Evolutionary conservation across 2,797 vertebrate genomes (phyloP).

Genomic region (Hylomyscus alleni): DNA sequence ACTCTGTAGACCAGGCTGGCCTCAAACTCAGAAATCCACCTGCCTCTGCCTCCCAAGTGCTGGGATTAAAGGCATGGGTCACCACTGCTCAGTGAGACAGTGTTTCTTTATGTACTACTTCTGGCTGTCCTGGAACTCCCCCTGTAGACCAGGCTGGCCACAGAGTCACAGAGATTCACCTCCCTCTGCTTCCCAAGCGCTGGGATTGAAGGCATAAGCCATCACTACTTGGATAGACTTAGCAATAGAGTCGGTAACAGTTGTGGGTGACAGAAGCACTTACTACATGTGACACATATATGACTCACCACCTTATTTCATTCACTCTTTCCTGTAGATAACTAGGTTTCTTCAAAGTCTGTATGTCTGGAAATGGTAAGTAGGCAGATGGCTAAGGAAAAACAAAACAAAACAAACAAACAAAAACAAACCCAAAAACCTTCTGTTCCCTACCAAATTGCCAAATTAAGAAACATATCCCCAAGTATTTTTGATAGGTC

Average conservation of each 20-base stretch:
- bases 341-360: neutral
- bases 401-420: neutral
- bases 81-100: too few relatives aligned
- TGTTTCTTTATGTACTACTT: too few relatives aligned
- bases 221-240: neutral
- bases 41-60: too few relatives aligned
- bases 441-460: neutral
- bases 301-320: neutral
- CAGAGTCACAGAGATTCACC: too few relatives aligned
- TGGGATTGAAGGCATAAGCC: too few relatives aligned
- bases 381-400: neutral
- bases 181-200: too few relatives aligned
- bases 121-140: too few relatives aligned
- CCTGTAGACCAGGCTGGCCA: neutral
- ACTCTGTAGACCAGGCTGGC: too few relatives aligned
- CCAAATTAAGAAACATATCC: neutral
- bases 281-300: neutral
- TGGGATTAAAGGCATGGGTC: too few relatives aligned
- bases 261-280: neutral
- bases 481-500: neutral
- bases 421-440: neutral
- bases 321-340: neutral
- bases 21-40: too few relatives aligned
- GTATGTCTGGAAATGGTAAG: neutral
- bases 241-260: neutral